Evolutionary conservation across 2,797 vertebrate species (phyloP).

Genomic region (Muraenolepis orangiensis): DNA sequence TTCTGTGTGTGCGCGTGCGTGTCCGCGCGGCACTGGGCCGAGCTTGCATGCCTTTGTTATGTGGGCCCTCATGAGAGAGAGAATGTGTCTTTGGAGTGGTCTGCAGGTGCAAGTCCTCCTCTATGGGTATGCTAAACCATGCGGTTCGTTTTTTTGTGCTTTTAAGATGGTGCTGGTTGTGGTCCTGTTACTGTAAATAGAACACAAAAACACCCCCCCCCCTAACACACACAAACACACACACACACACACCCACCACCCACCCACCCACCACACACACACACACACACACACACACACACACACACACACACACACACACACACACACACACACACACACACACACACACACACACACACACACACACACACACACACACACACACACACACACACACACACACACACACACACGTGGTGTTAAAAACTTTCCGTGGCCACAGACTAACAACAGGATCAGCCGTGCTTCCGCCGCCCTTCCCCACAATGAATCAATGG

Average conservation of each 20-base stretch:
- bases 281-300: too few relatives aligned
- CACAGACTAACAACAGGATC: conserved; percentile 15
- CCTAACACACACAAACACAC: not conserved
- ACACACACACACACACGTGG: too few relatives aligned
- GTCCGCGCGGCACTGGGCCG: conserved; percentile 40
- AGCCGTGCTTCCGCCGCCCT: conserved; percentile 33
- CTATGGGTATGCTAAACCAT: not conserved
- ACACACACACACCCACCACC: not conserved
- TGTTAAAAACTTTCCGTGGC: too few relatives aligned
- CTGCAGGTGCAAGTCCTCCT: not conserved
- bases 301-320: too few relatives aligned
- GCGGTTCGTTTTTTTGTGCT: not conserved
- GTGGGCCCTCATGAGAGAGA: not conserved
- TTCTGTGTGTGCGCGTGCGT: conserved; percentile 18
- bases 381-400: too few relatives aligned
- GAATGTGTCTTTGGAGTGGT: too few relatives aligned
- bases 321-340: too few relatives aligned
- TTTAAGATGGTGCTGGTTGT: too few relatives aligned
- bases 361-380: too few relatives aligned
- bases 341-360: too few relatives aligned
- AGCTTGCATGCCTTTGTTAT: conserved; percentile 18
- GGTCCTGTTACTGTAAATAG: not conserved
- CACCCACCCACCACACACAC: too few relatives aligned
- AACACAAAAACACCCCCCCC: not conserved
- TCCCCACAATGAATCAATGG: conserved; percentile 32